Conservation (phyloP, 2,113 vertebrate genomes). For the Rattus rattus region DNA sequence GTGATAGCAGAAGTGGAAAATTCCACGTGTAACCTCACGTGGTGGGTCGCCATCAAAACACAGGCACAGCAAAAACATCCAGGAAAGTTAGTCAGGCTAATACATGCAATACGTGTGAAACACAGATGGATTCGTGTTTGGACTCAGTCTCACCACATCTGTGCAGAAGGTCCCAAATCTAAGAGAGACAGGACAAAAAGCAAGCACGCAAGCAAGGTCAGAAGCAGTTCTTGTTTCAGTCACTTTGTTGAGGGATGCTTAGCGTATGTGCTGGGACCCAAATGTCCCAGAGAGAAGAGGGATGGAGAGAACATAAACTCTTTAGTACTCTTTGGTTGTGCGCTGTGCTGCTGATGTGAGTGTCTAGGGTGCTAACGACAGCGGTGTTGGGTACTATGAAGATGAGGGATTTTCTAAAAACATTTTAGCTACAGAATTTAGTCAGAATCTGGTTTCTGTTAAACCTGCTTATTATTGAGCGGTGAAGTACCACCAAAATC, state of each 20-base stretch:
- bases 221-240: not conserved
- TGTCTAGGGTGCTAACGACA: not conserved
- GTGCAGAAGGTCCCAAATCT: not conserved
- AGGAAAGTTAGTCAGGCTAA: not conserved
- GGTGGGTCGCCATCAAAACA: not conserved
- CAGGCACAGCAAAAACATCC: not conserved
- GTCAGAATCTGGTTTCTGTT: not conserved
- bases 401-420: not conserved
- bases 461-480: not conserved
- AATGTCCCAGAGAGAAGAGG: not conserved
- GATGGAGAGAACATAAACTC: not conserved
- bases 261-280: not conserved
- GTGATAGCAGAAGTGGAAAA: not conserved
- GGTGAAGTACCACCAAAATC: not conserved
- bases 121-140: not conserved
- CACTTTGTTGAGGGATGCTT: not conserved
- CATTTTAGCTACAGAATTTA: slow-evolving; percentile 51
- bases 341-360: not conserved
- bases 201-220: not conserved
- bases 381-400: not conserved
- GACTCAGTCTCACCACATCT: not conserved
- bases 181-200: not conserved
- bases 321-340: not conserved
- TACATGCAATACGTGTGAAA: not conserved
- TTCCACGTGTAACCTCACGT: not conserved